Conservation (phyloP, 2,888 invertebrate genomes). For the Allophyes oxyacanthae region DNA sequence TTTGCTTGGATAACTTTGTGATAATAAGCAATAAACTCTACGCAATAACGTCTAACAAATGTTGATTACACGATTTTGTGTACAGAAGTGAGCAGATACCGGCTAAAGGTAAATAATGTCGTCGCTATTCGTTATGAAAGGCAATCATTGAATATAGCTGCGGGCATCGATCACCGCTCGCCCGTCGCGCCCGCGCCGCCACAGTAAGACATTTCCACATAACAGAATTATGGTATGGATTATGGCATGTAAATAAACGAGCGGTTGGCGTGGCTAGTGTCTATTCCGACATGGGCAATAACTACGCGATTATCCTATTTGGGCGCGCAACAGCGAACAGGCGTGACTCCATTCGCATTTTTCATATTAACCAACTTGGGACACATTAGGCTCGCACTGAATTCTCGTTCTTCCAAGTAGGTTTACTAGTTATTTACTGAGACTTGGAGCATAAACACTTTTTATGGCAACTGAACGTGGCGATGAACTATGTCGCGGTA, state of each 20-base stretch:
- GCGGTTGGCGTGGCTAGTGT: conserved; percentile 85
- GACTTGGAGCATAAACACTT: conserved; percentile 41
- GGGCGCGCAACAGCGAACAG: conserved; percentile 76
- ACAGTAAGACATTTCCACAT: conserved; percentile 75
- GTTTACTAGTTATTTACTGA: conserved; percentile 51
- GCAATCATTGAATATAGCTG: conserved; percentile 44
- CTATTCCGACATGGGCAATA: conserved; percentile 84
- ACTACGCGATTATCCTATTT: conserved; percentile 85
- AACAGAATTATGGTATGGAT: conserved; percentile 72
- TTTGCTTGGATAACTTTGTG: conserved; percentile 25
- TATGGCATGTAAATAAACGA: conserved; percentile 84
- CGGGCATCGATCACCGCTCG: conserved; percentile 63
- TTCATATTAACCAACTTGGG: conserved; percentile 73
- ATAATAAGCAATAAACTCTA: conserved; percentile 23
- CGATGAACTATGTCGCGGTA: conserved; percentile 30
- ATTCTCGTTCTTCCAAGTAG: conserved; percentile 50
- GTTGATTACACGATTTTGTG: conserved; percentile 25
- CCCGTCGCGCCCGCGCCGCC: conserved; percentile 56
- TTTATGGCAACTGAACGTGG: conserved; percentile 48
- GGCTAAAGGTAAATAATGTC: conserved; percentile 38
- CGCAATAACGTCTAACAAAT: conserved; percentile 29
- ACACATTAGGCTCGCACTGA: conserved; percentile 62
- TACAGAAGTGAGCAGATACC: conserved; percentile 15
- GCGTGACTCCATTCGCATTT: conserved; percentile 79
- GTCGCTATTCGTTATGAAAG: conserved; percentile 40